Conservation (phyloP, 2,888 invertebrate genomes). For the Sussaba pulchella region DNA sequence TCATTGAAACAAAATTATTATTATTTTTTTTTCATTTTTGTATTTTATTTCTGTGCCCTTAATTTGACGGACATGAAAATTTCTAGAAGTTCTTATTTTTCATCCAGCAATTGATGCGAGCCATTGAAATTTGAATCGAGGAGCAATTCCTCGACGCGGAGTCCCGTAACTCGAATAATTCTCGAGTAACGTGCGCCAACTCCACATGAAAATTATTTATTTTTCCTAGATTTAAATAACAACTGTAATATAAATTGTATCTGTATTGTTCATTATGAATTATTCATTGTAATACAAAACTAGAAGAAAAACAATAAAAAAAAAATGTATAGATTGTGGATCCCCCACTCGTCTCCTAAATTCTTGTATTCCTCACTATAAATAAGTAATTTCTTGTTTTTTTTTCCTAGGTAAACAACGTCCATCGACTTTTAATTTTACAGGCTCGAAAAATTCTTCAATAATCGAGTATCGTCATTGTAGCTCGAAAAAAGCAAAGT, state of each 20-base stretch:
- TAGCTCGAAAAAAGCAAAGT: too few species aligned
- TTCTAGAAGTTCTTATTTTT: background rate
- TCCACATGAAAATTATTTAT: conserved; percentile 51
- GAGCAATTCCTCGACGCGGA: conserved; percentile 17
- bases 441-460: too few species aligned
- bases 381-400: background rate
- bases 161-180: conserved; percentile 52
- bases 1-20: too few species aligned
- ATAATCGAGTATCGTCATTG: too few species aligned
- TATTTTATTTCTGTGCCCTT: too few species aligned
- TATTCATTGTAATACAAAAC: background rate
- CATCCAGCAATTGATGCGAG: background rate
- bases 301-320: too few species aligned
- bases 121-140: background rate
- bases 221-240: conserved; percentile 58
- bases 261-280: conserved; percentile 31
- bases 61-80: background rate
- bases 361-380: conserved; percentile 6
- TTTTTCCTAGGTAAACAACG: too few species aligned
- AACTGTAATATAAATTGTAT: conserved; percentile 65
- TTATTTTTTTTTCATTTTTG: too few species aligned
- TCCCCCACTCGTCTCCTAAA: background rate
- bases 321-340: too few species aligned
- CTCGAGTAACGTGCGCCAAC: conserved; percentile 45
- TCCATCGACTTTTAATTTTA: too few species aligned